These are phyloP conservation scores for Tortrix viridana DNA, from an alignment of 2,888 invertebrate species.

Conservation along the genomic window DNA sequence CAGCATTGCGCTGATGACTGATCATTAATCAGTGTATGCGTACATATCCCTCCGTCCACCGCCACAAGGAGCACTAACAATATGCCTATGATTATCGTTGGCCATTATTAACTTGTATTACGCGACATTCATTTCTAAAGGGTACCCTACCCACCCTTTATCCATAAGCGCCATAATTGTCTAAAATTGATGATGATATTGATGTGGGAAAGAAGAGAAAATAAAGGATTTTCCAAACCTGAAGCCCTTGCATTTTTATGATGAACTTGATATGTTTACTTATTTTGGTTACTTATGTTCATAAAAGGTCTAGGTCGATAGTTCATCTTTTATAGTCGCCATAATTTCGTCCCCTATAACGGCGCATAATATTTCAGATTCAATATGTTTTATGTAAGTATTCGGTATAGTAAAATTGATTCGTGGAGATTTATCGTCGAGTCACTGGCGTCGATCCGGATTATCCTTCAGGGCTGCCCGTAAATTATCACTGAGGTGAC, in stretches of 20 bases:
- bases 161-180: too few species aligned
- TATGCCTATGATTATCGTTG: conserved; percentile 13
- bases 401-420: conserved; percentile 56
- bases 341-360: conserved; percentile 38
- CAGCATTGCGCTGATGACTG: conserved; percentile 24
- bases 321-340: conserved; percentile 18
- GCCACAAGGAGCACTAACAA: conserved; percentile 19
- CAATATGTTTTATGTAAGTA: conserved; percentile 43
- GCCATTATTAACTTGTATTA: not conserved
- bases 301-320: not conserved
- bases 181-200: too few species aligned
- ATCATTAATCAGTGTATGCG: conserved; percentile 35
- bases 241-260: too few species aligned
- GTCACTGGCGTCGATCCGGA: conserved; percentile 61
- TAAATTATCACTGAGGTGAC: conserved; percentile 61
- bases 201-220: too few species aligned
- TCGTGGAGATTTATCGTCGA: conserved; percentile 60
- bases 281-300: conserved; percentile 7
- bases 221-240: too few species aligned
- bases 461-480: conserved; percentile 57
- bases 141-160: too few species aligned
- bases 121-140: not conserved
- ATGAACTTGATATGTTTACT: not conserved
- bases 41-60: conserved; percentile 6
- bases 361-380: conserved; percentile 49